Evolutionary conservation across 1,140 invertebrate species (phyloP).

Genomic region (Palaemon carinicauda): DNA sequence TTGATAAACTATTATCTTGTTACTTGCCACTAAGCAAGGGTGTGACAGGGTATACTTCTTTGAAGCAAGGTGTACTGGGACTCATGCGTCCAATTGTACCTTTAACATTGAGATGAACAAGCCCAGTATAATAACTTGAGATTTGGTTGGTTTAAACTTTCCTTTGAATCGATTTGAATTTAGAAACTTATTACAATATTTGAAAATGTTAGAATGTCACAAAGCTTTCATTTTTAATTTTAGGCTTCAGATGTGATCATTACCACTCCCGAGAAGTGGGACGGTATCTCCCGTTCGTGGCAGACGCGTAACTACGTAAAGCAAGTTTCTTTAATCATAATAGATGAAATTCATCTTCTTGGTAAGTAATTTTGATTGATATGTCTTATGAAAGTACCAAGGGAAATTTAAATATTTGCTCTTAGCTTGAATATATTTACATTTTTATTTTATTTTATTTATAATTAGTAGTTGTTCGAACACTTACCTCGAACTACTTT

Average conservation of each 20-base stretch:
- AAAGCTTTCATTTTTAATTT: background rate
- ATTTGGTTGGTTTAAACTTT: background rate
- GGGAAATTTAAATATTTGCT: too few relatives aligned
- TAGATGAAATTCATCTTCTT: conserved; percentile 98
- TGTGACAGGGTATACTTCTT: too few relatives aligned
- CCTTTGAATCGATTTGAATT: background rate
- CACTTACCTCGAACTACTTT: too few relatives aligned
- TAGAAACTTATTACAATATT: background rate
- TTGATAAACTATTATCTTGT: too few relatives aligned
- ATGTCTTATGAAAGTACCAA: too few relatives aligned
- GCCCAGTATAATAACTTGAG: background rate
- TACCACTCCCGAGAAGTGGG: conserved; percentile 99
- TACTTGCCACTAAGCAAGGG: too few relatives aligned
- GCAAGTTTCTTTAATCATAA: conserved; percentile 91
- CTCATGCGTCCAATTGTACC: too few relatives aligned
- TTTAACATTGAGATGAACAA: background rate
- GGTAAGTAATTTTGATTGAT: conserved; percentile 70
- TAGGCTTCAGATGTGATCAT: conserved; percentile 87
- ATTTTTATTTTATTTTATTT: too few relatives aligned
- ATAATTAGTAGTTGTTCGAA: too few relatives aligned
- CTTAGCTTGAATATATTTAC: too few relatives aligned
- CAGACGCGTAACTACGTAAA: conserved; percentile 94
- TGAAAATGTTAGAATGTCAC: background rate
- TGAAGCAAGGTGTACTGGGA: too few relatives aligned
- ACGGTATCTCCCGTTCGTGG: conserved; percentile 97